Conservation (phyloP, 2,888 invertebrate genomes). For the Eupeodes latifasciatus region DNA sequence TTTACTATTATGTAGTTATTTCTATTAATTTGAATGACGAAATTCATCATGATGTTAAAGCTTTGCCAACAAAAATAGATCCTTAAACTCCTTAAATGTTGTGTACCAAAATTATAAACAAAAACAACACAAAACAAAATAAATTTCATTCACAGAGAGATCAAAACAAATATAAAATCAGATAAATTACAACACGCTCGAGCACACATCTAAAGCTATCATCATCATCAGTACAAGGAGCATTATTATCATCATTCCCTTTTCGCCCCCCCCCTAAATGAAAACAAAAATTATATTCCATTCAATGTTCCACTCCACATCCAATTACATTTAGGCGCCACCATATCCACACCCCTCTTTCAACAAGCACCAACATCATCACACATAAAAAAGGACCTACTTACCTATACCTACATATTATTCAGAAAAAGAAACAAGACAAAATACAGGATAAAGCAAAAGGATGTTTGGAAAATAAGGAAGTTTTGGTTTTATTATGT, state of each 20-base stretch:
- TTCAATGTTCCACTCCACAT: slow-evolving; percentile 36
- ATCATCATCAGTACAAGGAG: background rate
- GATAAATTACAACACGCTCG: slow-evolving; percentile 43
- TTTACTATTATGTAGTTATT: no score
- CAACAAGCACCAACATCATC: background rate
- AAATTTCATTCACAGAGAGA: background rate
- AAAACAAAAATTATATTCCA: slow-evolving; percentile 54
- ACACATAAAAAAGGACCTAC: slow-evolving; percentile 24
- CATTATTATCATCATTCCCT: background rate
- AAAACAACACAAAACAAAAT: background rate
- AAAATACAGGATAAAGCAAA: background rate
- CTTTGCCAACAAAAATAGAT: no score
- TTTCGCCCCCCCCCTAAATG: background rate
- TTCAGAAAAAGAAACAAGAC: background rate
- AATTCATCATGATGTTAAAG: no score
- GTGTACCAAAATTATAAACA: background rate
- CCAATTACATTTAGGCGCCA: slow-evolving; percentile 56
- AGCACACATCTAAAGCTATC: slow-evolving; percentile 23
- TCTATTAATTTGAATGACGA: no score
- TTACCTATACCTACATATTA: slow-evolving; percentile 8
- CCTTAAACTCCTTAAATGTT: no score
- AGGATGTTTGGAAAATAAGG: slow-evolving; percentile 20
- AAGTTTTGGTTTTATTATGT: slow-evolving; percentile 34
- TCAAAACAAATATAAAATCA: slow-evolving; percentile 25
- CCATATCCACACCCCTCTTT: background rate